Conservation (phyloP, 92 coral and sea anemone species). For the Paramuricea clavata region DNA sequence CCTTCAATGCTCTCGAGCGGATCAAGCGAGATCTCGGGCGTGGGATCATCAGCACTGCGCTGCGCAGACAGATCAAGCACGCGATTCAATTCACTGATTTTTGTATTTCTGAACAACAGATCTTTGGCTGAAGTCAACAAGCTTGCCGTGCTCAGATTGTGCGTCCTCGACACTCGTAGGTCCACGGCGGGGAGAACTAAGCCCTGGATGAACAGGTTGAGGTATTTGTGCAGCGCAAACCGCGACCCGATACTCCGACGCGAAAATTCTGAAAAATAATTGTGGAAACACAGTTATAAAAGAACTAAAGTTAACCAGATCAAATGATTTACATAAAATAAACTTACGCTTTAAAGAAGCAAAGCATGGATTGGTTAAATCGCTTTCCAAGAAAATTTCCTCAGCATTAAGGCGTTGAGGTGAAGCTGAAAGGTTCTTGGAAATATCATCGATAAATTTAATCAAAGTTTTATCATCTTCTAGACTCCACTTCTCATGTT, state of each 20-base stretch:
- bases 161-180: conserved; percentile 77
- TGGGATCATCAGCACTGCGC: conserved; percentile 75
- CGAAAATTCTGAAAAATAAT: conserved; percentile 63
- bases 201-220: conserved; percentile 86
- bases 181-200: conserved; percentile 87
- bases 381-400: conserved; percentile 79
- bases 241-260: conserved; percentile 86
- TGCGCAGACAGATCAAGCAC: conserved; percentile 93
- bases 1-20: conserved; percentile 96
- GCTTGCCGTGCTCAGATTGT: conserved; percentile 83
- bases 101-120: conserved; percentile 90
- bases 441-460: conserved; percentile 78
- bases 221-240: conserved; percentile 88
- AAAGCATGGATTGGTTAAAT: conserved; percentile 72
- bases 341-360: conserved; percentile 75
- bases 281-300: not conserved
- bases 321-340: no score
- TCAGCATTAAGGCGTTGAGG: conserved; percentile 96
- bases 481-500: conserved; percentile 83
- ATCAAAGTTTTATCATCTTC: conserved; percentile 83
- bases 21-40: conserved; percentile 96
- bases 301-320: no score
- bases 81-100: conserved; percentile 88
- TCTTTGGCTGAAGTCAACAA: conserved; percentile 79
- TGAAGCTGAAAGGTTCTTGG: conserved; percentile 84